A percentile compares a stretch with the other conserved stretches of the same genome.
phyloP scores from a whole-genome alignment of 2,888 invertebrate genomes.

The Theodoxus fluviatilis region DNA sequence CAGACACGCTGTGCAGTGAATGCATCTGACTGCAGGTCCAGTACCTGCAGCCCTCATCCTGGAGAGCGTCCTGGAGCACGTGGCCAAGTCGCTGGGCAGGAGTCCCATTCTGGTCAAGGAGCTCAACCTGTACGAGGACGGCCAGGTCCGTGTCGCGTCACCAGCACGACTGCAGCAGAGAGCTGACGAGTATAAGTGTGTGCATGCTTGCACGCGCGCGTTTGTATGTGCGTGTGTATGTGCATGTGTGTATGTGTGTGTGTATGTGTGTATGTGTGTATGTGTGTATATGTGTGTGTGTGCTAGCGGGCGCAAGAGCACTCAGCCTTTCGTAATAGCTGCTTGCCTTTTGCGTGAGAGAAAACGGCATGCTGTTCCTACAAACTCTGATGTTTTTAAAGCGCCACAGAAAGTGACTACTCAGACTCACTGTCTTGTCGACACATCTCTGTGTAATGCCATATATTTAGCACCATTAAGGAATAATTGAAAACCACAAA shows the following conservation, averaged over 20 bases:
- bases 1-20: no score
- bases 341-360: background rate
- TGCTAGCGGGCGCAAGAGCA: no score
- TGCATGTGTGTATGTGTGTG: background rate
- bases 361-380: background rate
- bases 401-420: no score
- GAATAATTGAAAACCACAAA: no score
- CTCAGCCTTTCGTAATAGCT: no score
- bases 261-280: background rate
- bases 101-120: slow-evolving; percentile 57
- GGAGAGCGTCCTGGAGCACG: slow-evolving; percentile 63
- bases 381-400: no score
- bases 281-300: background rate
- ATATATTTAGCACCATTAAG: background rate
- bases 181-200: background rate
- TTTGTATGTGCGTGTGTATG: background rate
- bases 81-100: slow-evolving; percentile 52
- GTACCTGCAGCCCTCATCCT: slow-evolving; percentile 58
- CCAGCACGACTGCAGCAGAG: background rate
- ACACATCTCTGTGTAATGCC: background rate
- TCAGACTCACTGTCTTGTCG: no score
- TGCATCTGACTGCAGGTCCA: no score
- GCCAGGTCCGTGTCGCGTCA: slow-evolving; percentile 54
- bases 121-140: slow-evolving; percentile 43
- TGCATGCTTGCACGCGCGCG: background rate